Base-by-base conservation (phyloP, 2,888 invertebrate species). In the Globia sparganii region DNA sequence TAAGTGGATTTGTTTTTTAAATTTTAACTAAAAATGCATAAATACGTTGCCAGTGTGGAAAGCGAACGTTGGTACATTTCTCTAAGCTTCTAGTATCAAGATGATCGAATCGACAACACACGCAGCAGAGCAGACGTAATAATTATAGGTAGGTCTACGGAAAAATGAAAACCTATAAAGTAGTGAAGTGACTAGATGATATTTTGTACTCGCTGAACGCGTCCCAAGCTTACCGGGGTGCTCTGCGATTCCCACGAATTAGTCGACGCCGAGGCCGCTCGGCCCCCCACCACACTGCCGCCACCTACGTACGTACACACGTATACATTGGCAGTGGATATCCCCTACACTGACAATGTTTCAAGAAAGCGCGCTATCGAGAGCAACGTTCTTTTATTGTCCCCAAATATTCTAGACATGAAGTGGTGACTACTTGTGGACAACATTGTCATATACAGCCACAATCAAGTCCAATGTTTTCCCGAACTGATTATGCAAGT, bases 61-160 rank as follows among this genome's bases (percentile, higher is more conserved):
- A 78, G 78, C 83, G 78, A 80, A 75, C 72, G 87, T 94, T 94
- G 96, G 95, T 94, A 94, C 95, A 94, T 94, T 94, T 94, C 95
- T 91, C 91, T 92, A 94, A 93, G 96, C 95, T 90, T 93, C 96
- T 96, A 96, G 89, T 90, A 93, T 93, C 92, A 94, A 93, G 92
- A 95, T 93, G 94, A 94, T 94, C 91, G 94, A 93, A 89, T 94
- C 92, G 95, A 96, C 94, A 96, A 94, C 95, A 96, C 95, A 96
- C 96, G 96, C 96, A 96, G 96, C 95, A 94, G 96, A 95, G 95
- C 95, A 96, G 95, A 96, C 95, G 95, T 91, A 94, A 94, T 95
- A 93, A 92, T 94, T 91, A 93, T 91, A 95, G 91, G 91, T 93
- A 94, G 91, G 89, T 95, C 96, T 96, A 96, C 95, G 92, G 94